phyloP scores from a whole-genome alignment of 2,797 vertebrate species.

The Poeciliopsis gracilis region DNA sequence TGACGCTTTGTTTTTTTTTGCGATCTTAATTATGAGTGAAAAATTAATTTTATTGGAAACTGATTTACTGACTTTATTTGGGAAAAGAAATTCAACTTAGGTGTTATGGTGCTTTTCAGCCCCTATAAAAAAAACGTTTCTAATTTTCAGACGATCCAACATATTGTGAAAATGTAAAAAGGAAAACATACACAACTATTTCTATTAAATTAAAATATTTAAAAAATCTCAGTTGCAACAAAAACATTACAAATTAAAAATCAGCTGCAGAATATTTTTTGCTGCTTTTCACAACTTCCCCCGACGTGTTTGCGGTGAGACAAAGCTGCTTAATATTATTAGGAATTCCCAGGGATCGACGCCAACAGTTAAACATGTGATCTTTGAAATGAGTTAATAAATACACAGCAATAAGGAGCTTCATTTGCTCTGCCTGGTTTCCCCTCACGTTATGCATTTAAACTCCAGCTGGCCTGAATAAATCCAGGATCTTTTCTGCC shows the following conservation, averaged over 20 bases:
- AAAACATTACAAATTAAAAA: constrained; percentile 18
- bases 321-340: constrained; percentile 11
- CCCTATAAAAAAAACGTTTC: not conserved
- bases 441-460: constrained; percentile 8
- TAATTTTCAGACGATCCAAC: not conserved
- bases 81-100: not conserved
- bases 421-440: not conserved
- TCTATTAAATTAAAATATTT: not conserved
- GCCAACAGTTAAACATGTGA: not conserved
- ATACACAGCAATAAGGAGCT: not conserved
- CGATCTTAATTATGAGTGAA: not conserved
- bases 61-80: not conserved
- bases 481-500: constrained; percentile 43
- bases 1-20: too few species aligned
- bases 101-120: not conserved
- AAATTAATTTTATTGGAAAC: not conserved
- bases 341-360: constrained; percentile 4
- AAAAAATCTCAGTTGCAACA: not conserved
- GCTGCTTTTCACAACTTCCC: constrained; percentile 33
- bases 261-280: constrained; percentile 7
- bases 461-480: constrained; percentile 29
- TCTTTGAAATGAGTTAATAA: constrained; percentile 18
- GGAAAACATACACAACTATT: not conserved
- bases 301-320: constrained; percentile 4
- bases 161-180: not conserved